These are phyloP conservation scores for Ceratosolen fusciceps DNA, from an alignment of 1,140 invertebrate species.

Conservation along the genomic window DNA sequence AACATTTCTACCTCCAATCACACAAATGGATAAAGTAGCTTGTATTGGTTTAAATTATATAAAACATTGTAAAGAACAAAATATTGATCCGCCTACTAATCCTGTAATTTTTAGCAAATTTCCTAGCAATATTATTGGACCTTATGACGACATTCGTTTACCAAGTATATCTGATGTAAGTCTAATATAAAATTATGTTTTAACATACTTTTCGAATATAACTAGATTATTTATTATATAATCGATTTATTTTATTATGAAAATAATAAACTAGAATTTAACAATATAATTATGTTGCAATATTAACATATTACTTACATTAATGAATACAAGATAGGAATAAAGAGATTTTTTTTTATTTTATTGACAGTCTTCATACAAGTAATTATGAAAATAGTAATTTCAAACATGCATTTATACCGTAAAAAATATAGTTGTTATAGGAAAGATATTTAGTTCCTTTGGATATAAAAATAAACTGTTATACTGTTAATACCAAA, in stretches of 20 bases:
- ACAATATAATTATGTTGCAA: background rate
- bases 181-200: background rate
- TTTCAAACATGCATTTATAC: too few relatives aligned
- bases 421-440: too few relatives aligned
- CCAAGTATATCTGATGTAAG: conserved; percentile 78
- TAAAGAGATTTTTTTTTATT: too few relatives aligned
- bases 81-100: conserved; percentile 78
- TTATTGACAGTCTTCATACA: too few relatives aligned
- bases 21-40: conserved; percentile 82
- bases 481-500: too few relatives aligned
- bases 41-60: conserved; percentile 86
- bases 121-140: conserved; percentile 83
- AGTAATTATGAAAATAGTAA: too few relatives aligned
- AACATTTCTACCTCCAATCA: conserved; percentile 77
- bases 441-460: too few relatives aligned
- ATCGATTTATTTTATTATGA: background rate
- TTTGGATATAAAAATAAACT: too few relatives aligned
- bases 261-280: background rate
- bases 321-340: too few relatives aligned
- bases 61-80: conserved; percentile 85
- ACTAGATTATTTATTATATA: background rate
- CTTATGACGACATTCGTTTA: conserved; percentile 79
- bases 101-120: conserved; percentile 88
- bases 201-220: background rate
- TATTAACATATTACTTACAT: too few relatives aligned